Percentiles rank a stretch among this genome's conserved stretches.
Conservation (phyloP, 2,113 vertebrate genomes). For the Phaethornis superciliosus region DNA sequence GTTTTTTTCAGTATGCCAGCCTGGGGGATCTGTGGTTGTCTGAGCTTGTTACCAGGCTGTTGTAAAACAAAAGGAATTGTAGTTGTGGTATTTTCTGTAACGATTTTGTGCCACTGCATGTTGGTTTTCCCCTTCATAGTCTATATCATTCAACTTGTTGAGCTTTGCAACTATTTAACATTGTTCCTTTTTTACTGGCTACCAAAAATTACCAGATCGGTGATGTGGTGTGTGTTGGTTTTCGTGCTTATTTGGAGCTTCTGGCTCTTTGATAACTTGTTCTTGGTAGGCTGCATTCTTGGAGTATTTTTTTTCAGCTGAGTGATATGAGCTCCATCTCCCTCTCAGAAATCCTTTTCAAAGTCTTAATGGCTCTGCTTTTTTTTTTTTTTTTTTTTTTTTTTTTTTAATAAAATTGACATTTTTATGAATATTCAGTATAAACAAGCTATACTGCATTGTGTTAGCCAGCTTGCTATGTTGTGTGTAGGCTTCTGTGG, state of each 20-base stretch:
- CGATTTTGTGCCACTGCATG: neutral
- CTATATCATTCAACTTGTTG: neutral
- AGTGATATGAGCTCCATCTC: neutral
- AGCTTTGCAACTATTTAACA: neutral
- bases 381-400: neutral
- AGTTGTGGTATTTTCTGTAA: neutral
- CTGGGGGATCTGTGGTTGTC: neutral
- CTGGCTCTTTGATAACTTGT: neutral
- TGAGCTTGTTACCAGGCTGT: neutral
- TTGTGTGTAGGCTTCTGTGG: neutral
- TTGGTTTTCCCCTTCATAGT: neutral
- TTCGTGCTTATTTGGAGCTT: neutral
- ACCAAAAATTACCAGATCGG: neutral
- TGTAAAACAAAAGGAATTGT: constrained; percentile 39
- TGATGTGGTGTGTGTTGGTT: rapidly evolving
- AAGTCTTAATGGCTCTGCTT: neutral
- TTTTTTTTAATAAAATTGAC: neutral
- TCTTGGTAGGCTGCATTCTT: neutral
- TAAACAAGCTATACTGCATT: neutral
- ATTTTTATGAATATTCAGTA: neutral
- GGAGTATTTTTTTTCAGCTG: neutral
- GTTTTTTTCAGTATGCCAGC: neutral
- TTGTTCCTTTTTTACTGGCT: neutral
- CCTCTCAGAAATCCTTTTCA: neutral
- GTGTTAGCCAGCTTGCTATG: neutral